Evolutionary conservation across 2,797 vertebrate genomes (phyloP).

Genomic region (Adelosebastes latens): DNA sequence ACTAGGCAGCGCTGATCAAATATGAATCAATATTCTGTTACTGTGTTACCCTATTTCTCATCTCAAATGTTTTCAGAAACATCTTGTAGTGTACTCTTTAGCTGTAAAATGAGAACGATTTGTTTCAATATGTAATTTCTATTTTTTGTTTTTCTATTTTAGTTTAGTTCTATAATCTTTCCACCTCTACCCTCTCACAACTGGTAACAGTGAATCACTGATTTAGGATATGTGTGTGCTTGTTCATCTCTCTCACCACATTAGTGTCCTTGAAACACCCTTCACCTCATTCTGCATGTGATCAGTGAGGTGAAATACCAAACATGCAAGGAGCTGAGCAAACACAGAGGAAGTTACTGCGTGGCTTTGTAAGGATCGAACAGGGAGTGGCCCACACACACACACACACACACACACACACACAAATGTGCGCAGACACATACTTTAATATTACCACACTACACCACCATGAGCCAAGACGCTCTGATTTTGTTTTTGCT

Average conservation of each 20-base stretch:
- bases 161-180: not conserved
- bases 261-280: slow-evolving; percentile 39
- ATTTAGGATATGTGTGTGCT: not conserved
- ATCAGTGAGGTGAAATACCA: slow-evolving; percentile 43
- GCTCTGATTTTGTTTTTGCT: slow-evolving; percentile 50
- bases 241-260: not conserved
- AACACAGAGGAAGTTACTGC: slow-evolving; percentile 63
- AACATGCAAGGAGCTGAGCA: slow-evolving; percentile 49
- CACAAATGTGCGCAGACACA: not conserved
- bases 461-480: slow-evolving; percentile 49
- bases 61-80: too few species aligned
- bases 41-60: too few species aligned
- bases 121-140: not conserved
- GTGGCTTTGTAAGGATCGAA: slow-evolving; percentile 54
- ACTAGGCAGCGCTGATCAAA: not conserved
- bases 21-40: not conserved
- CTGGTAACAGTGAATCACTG: not conserved
- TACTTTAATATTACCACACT: slow-evolving; percentile 28
- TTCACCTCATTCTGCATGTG: slow-evolving; percentile 33
- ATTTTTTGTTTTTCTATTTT: not conserved
- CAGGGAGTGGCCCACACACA: slow-evolving; percentile 71
- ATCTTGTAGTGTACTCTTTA: too few species aligned
- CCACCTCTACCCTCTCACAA: not conserved
- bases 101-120: too few species aligned
- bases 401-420: not conserved